phyloP scores from a whole-genome alignment of 2,888 invertebrate genomes.

The Eupithecia tripunctaria region DNA sequence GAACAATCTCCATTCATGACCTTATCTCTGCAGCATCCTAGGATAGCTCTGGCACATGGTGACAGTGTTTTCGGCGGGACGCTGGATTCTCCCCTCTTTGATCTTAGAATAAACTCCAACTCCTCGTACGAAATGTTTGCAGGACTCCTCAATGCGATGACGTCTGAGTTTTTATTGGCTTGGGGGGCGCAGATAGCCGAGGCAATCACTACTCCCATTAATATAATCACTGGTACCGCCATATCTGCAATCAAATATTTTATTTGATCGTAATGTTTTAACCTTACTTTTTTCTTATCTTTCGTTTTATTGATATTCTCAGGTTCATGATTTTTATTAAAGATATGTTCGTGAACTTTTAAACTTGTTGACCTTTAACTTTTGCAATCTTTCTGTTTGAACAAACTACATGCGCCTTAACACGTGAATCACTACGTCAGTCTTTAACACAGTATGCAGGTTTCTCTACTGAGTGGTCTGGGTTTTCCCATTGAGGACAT shows the following conservation, averaged over 20 bases:
- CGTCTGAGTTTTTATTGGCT: conserved; percentile 43
- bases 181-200: conserved; percentile 57
- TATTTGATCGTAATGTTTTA: not conserved
- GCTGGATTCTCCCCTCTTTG: conserved; percentile 53
- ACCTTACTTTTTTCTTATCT: not conserved
- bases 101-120: conserved; percentile 62
- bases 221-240: conserved; percentile 48
- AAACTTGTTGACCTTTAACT: conserved; percentile 6
- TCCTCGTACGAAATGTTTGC: conserved; percentile 64
- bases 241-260: conserved; percentile 26
- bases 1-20: conserved; percentile 86
- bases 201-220: conserved; percentile 50
- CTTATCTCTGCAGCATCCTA: conserved; percentile 87
- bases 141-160: conserved; percentile 67
- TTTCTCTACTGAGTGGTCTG: conserved; percentile 20
- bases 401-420: not conserved
- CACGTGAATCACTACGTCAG: conserved; percentile 7
- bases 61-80: conserved; percentile 69
- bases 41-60: conserved; percentile 90
- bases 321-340: not conserved
- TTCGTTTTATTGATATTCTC: not conserved
- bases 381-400: not conserved
- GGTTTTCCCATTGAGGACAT: conserved; percentile 42
- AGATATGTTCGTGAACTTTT: not conserved
- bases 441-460: conserved; percentile 1